Conservation (phyloP, 2,888 invertebrate genomes). For the Nipponacmea schrenckii region DNA sequence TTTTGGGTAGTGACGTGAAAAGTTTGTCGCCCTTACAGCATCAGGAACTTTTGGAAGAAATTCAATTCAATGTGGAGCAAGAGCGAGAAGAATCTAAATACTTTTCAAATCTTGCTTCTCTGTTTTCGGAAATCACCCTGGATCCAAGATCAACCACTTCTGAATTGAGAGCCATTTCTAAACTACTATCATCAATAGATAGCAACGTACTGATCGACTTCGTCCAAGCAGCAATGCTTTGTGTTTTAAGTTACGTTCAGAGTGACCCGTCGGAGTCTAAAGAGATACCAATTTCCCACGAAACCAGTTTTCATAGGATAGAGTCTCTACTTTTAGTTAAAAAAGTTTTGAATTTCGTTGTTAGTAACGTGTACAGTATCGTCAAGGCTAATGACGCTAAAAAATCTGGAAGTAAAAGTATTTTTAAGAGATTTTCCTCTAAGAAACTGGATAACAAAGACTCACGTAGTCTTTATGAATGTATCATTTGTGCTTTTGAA, state of each 20-base stretch:
- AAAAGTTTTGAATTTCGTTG: slow-evolving; percentile 32
- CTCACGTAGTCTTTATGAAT: background rate
- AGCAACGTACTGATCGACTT: slow-evolving; percentile 3
- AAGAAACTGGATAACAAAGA: background rate
- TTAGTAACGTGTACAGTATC: slow-evolving; percentile 27
- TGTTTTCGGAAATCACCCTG: background rate
- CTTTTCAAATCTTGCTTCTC: background rate
- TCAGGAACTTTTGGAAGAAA: background rate
- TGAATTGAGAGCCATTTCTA: slow-evolving; percentile 9
- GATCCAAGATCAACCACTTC: slow-evolving; percentile 5
- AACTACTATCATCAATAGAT: slow-evolving; percentile 12
- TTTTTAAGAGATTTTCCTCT: background rate
- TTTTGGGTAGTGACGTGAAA: background rate
- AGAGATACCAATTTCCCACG: slow-evolving; percentile 10
- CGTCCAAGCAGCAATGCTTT: slow-evolving; percentile 14
- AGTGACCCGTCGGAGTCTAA: background rate
- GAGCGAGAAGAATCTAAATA: background rate
- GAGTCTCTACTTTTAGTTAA: slow-evolving; percentile 36
- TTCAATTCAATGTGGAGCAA: background rate
- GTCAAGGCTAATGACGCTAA: background rate
- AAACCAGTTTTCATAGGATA: slow-evolving; percentile 29
- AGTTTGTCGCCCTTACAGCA: background rate
- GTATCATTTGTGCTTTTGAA: background rate
- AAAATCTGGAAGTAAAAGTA: background rate
- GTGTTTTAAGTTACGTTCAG: slow-evolving; percentile 1